phyloP scores from a whole-genome alignment of 2,113 vertebrate genomes.

The Siniperca knerii region DNA sequence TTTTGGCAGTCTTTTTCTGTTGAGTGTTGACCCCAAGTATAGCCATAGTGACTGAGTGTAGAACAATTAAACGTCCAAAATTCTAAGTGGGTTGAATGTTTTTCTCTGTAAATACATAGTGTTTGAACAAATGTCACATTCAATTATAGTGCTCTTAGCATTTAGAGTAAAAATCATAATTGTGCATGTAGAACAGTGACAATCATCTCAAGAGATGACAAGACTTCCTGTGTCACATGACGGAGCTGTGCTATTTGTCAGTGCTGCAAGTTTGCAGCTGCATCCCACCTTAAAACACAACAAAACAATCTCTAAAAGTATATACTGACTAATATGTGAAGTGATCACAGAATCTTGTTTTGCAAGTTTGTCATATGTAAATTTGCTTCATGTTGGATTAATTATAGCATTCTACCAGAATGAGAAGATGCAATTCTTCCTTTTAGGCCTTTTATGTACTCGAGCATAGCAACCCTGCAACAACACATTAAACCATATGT shows the following conservation, averaged over 20 bases:
- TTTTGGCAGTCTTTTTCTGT: not conserved
- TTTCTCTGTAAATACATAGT: not conserved
- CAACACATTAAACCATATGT: not conserved
- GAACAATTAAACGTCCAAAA: not conserved
- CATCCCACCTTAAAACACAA: constrained; percentile 21
- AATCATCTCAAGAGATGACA: constrained; percentile 6
- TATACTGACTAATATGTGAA: not conserved
- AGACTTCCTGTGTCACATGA: constrained; percentile 42
- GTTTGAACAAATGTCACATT: not conserved
- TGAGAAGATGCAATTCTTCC: not conserved
- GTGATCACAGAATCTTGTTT: not conserved
- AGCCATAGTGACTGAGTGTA: not conserved
- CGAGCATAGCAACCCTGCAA: not conserved
- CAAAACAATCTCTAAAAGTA: not conserved
- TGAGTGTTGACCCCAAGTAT: not conserved
- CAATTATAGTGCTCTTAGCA: not conserved
- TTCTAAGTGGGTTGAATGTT: not conserved
- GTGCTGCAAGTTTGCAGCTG: constrained; percentile 51
- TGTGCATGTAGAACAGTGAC: not conserved
- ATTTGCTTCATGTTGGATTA: not conserved
- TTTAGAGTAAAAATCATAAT: not conserved
- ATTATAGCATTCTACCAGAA: not conserved
- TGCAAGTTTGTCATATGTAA: no score
- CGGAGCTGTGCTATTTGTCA: not conserved
- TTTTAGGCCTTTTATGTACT: not conserved